Evolutionary conservation across 2,797 vertebrate species (phyloP).

Genomic region (Nyctibius grandis): DNA sequence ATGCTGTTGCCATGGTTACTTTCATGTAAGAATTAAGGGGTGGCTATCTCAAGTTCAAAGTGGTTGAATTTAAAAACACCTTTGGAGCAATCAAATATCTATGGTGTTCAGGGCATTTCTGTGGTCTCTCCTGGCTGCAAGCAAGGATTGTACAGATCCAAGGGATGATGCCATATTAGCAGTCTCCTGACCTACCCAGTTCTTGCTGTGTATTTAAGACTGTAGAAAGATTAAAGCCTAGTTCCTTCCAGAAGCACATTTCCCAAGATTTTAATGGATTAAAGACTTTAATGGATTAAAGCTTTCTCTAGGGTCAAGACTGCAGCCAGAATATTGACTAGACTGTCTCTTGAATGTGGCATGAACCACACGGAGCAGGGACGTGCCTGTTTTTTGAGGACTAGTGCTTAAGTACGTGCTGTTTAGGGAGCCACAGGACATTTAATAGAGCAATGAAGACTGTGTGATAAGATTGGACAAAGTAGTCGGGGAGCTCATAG

Average conservation of each 20-base stretch:
- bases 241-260: not conserved
- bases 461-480: not conserved
- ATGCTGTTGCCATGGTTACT: rapidly evolving
- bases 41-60: no score
- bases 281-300: not conserved
- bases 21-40: not conserved
- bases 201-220: not conserved
- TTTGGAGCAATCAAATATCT: not conserved
- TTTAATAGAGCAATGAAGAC: not conserved
- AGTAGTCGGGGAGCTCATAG: not conserved
- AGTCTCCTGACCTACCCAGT: not conserved
- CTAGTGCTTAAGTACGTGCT: not conserved
- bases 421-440: not conserved
- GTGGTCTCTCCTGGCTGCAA: not conserved
- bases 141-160: not conserved
- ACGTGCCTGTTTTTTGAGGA: rapidly evolving
- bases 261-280: not conserved
- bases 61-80: not conserved
- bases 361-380: not conserved
- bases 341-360: not conserved
- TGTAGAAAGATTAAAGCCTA: not conserved
- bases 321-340: not conserved
- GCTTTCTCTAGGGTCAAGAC: not conserved
- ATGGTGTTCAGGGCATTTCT: rapidly evolving
- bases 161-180: not conserved